A percentile compares a stretch with the other conserved stretches of the same genome.
phyloP scores from a whole-genome alignment of 37 sponge, comb jelly and placozoan species.

The Cliona cf. orientalis region DNA sequence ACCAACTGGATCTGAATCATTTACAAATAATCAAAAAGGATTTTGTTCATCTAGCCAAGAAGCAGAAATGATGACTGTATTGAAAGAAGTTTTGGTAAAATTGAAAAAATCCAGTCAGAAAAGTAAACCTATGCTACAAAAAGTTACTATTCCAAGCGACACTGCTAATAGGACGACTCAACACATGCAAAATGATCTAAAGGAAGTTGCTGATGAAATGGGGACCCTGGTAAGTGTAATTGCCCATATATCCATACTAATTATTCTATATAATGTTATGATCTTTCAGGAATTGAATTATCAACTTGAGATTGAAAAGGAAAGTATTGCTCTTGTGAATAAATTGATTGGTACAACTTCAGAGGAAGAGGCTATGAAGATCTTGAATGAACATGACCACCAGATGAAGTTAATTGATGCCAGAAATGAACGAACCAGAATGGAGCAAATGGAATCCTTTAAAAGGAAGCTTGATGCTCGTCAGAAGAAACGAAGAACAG shows the following conservation, averaged over 20 bases:
- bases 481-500: not conserved
- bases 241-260: not conserved
- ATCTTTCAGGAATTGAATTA: not conserved
- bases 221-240: not conserved
- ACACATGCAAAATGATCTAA: not conserved
- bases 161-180: not conserved
- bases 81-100: not conserved
- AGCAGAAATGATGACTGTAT: not conserved
- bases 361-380: slow-evolving; percentile 2
- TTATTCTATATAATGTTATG: not conserved
- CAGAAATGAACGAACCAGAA: not conserved
- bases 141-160: too few species aligned
- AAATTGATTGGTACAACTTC: not conserved
- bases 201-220: not conserved
- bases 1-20: slow-evolving; percentile 1
- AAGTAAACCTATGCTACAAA: not conserved
- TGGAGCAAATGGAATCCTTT: not conserved
- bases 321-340: not conserved
- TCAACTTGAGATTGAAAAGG: not conserved
- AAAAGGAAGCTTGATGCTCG: not conserved
- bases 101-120: not conserved
- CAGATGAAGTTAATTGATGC: slow-evolving; percentile 1
- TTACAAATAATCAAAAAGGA: not conserved
- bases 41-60: not conserved
- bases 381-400: slow-evolving; percentile 5